Conservation (phyloP, 1,140 invertebrate genomes). For the Formica selysi region DNA sequence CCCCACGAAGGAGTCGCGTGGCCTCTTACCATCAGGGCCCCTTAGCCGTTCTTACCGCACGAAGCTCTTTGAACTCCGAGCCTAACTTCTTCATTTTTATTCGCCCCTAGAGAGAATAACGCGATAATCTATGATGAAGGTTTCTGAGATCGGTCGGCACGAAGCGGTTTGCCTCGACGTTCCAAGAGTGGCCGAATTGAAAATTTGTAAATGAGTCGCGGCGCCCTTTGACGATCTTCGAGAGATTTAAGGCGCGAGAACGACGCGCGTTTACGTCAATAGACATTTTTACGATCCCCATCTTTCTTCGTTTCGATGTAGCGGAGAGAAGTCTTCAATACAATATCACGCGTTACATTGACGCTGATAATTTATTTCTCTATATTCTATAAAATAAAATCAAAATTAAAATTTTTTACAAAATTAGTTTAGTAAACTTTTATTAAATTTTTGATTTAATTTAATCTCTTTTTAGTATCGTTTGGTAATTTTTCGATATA, state of each 20-base stretch:
- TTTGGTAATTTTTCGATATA: too few species aligned
- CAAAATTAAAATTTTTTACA: not conserved
- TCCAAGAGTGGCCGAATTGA: constrained; percentile 60
- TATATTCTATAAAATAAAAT: not conserved
- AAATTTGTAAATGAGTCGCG: constrained; percentile 71
- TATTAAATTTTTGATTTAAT: not conserved
- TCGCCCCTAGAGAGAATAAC: constrained; percentile 47
- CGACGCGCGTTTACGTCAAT: constrained; percentile 39
- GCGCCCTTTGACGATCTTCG: constrained; percentile 46
- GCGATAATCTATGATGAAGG: constrained; percentile 68
- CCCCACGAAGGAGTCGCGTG: constrained; percentile 67
- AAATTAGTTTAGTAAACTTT: not conserved
- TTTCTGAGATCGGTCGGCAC: constrained; percentile 7
- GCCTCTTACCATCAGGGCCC: not conserved
- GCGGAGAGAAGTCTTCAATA: not conserved
- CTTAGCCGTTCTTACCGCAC: not conserved
- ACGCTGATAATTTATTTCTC: not conserved
- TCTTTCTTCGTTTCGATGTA: constrained; percentile 17
- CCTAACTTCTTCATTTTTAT: constrained; percentile 48
- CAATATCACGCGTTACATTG: not conserved
- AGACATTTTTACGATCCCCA: constrained; percentile 1
- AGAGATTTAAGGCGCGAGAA: constrained; percentile 40
- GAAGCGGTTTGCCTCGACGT: constrained; percentile 33
- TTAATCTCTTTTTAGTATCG: not conserved
- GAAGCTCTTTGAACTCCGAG: constrained; percentile 7